Percentiles rank a stretch among this genome's conserved stretches.
phyloP scores from a whole-genome alignment of 2,113 vertebrate genomes.

The mouse (Mus musculus) region DNA sequence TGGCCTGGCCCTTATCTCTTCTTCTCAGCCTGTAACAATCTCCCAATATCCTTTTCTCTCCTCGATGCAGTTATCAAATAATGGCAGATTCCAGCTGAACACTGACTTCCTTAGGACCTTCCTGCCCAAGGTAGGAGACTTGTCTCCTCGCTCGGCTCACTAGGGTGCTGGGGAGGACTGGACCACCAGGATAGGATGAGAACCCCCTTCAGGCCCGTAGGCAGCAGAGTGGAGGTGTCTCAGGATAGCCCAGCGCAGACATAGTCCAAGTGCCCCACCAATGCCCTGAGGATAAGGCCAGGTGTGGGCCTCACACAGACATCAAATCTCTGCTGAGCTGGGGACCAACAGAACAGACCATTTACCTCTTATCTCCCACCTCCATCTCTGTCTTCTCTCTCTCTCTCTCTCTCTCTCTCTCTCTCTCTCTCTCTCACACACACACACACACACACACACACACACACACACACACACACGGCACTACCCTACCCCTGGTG shows the following conservation, averaged over 20 bases:
- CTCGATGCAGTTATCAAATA: slow-evolving; percentile 79
- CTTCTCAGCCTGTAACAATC: neutral
- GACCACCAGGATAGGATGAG: neutral
- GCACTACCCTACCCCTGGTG: no score
- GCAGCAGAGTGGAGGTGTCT: neutral
- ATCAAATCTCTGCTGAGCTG: neutral
- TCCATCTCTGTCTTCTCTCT: neutral
- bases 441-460: neutral
- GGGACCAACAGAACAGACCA: neutral
- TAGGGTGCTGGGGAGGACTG: neutral
- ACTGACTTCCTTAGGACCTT: slow-evolving; percentile 82
- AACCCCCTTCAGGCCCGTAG: neutral
- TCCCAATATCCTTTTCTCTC: neutral
- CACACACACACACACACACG: no score
- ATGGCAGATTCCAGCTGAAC: slow-evolving; percentile 73
- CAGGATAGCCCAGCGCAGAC: neutral
- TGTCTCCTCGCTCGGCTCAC: neutral
- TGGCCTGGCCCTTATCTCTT: neutral
- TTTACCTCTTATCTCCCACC: neutral
- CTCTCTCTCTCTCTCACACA: no score
- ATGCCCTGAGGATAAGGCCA: neutral
- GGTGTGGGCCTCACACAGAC: accelerated
- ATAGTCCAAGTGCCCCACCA: neutral
- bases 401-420: neutral
- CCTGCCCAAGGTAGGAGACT: slow-evolving; percentile 82